These are phyloP conservation scores for Leptatherina wallacei DNA, from an alignment of 2,797 vertebrate species.

Conservation along the genomic window DNA sequence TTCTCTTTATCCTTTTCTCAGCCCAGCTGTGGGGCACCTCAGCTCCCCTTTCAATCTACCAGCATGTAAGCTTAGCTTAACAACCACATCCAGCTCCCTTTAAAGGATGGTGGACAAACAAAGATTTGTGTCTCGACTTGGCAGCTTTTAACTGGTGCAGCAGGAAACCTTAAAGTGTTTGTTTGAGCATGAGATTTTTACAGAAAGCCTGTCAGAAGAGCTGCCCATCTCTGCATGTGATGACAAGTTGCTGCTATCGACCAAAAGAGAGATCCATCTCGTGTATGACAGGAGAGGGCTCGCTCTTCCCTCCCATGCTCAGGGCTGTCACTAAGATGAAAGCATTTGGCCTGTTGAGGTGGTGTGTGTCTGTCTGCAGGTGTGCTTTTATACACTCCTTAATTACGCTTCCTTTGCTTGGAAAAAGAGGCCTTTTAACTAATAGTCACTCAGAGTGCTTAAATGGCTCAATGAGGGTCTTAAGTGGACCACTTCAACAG, in stretches of 20 bases:
- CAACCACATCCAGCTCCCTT: constrained; percentile 42
- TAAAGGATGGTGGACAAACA: constrained; percentile 30
- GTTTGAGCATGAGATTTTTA: constrained; percentile 38
- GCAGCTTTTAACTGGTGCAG: constrained; percentile 54
- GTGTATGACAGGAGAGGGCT: constrained; percentile 51
- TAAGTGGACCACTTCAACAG: constrained; percentile 36
- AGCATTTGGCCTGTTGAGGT: constrained; percentile 21
- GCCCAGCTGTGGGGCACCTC: constrained; percentile 35
- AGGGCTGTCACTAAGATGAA: constrained; percentile 36
- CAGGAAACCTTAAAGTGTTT: constrained; percentile 32
- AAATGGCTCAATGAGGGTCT: constrained; percentile 31
- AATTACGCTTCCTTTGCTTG: constrained; percentile 43
- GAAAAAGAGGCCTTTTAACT: constrained; percentile 42
- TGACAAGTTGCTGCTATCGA: constrained; percentile 63
- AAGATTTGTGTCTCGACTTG: constrained; percentile 28
- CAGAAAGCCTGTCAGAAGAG: constrained; percentile 30
- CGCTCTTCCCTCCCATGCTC: constrained; percentile 39
- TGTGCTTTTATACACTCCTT: constrained; percentile 22
- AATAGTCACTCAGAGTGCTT: constrained; percentile 32
- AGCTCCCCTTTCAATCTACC: constrained; percentile 43
- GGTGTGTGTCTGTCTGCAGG: constrained; percentile 34
- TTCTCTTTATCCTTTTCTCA: constrained; percentile 6
- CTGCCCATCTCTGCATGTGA: constrained; percentile 61
- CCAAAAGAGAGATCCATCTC: constrained; percentile 45
- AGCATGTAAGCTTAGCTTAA: constrained; percentile 40